A percentile compares a stretch with the other conserved stretches of the same genome.
Conservation (phyloP, 2,888 invertebrate species). For the Scrobipalpa costella region DNA sequence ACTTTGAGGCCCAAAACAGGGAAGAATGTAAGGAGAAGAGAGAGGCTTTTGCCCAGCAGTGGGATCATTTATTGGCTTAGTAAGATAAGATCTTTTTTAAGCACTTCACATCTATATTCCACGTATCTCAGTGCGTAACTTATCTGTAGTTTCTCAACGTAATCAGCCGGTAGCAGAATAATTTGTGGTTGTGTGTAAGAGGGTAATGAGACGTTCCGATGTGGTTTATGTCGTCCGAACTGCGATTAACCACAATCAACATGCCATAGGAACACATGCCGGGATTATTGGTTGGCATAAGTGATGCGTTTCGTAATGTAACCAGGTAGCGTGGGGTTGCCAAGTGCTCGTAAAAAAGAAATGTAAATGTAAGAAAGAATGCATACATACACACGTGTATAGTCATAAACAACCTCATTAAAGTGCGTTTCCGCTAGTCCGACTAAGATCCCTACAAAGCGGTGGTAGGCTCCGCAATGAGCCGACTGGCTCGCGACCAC, state of each 20-base stretch:
- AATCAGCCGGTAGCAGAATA: constrained; percentile 40
- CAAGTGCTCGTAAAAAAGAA: neutral
- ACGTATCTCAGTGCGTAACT: neutral
- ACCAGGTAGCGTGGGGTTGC: constrained; percentile 7
- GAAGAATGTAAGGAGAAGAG: no score
- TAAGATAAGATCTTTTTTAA: no score
- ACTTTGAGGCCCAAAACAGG: no score
- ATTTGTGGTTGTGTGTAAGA: constrained; percentile 41
- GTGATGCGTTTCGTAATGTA: constrained; percentile 21
- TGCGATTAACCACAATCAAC: constrained; percentile 48
- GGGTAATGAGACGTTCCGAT: constrained; percentile 49
- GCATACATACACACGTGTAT: no score
- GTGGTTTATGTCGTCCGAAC: constrained; percentile 53
- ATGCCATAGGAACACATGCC: constrained; percentile 37
- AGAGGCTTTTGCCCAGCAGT: no score
- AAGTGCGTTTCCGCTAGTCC: no score
- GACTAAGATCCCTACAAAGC: no score
- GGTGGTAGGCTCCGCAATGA: no score
- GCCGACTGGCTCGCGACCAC: no score
- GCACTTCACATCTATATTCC: neutral
- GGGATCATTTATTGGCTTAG: no score
- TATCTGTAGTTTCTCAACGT: constrained; percentile 27
- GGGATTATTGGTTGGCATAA: constrained; percentile 24
- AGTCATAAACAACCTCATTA: no score
- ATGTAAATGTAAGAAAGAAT: neutral